phyloP scores from a whole-genome alignment of 2,113 vertebrate species.

The Pungitius pungitius region DNA sequence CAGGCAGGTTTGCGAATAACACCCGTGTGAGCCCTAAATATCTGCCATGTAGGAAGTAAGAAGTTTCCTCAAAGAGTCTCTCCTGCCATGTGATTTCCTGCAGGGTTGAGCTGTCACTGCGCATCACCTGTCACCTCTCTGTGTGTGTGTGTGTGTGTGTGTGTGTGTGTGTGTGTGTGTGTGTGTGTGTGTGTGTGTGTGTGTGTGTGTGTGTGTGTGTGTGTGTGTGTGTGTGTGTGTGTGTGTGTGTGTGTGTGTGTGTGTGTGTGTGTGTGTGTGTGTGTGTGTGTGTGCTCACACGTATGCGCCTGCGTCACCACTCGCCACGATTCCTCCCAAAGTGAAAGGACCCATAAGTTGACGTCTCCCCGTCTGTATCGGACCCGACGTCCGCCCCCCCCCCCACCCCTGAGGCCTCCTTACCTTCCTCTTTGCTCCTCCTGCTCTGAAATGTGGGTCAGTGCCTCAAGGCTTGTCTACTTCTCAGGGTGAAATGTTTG shows the following conservation, averaged over 20 bases:
- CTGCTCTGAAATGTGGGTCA: conserved; percentile 58
- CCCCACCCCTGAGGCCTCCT: conserved; percentile 28
- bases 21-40: conserved; percentile 20
- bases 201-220: background rate
- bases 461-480: conserved; percentile 27
- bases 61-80: conserved; percentile 38
- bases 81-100: conserved; percentile 23
- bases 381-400: conserved; percentile 51
- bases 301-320: conserved; percentile 1
- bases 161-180: too few species aligned
- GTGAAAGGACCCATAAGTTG: conserved; percentile 36
- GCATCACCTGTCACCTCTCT: conserved; percentile 48
- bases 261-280: too few species aligned
- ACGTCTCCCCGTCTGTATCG: conserved; percentile 48
- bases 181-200: too few species aligned
- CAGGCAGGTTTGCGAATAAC: conserved; percentile 14
- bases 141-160: background rate
- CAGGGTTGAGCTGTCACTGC: conserved; percentile 42
- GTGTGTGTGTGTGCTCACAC: conserved; percentile 3
- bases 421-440: conserved; percentile 40
- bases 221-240: too few species aligned
- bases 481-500: conserved; percentile 5
- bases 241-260: too few species aligned
- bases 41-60: conserved; percentile 22
- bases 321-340: conserved; percentile 23